Evolutionary conservation across 2,888 invertebrate species (phyloP).

Genomic region (Leptinotarsa juncta): DNA sequence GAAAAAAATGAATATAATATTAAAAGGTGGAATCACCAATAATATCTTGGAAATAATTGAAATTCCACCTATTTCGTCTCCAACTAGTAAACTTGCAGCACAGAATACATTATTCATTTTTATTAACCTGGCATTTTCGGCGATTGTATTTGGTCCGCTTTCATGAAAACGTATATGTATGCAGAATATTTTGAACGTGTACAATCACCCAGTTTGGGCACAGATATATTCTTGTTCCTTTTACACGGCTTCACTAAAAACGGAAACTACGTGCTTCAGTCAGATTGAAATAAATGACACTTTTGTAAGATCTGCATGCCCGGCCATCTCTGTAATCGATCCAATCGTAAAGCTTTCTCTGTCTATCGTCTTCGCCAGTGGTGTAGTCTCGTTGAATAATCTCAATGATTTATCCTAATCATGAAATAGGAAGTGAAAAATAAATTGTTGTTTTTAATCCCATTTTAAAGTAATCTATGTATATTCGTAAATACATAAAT

Average conservation of each 20-base stretch:
- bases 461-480: too few relatives aligned
- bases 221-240: conserved; percentile 28
- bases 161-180: conserved; percentile 27
- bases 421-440: too few relatives aligned
- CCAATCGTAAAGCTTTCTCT: conserved; percentile 57
- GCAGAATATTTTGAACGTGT: conserved; percentile 26
- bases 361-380: conserved; percentile 45
- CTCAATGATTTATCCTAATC: too few relatives aligned
- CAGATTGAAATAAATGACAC: conserved; percentile 58
- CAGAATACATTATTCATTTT: conserved; percentile 10
- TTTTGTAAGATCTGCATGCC: conserved; percentile 59
- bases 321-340: conserved; percentile 59
- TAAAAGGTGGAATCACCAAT: neutral
- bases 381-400: neutral
- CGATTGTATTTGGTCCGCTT: conserved; percentile 20
- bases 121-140: conserved; percentile 20
- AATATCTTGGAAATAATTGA: neutral
- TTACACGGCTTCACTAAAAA: conserved; percentile 56
- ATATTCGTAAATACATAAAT: too few relatives aligned
- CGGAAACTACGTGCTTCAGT: conserved; percentile 57
- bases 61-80: conserved; percentile 1
- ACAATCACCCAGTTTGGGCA: conserved; percentile 36
- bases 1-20: too few relatives aligned
- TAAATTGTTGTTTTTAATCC: too few relatives aligned
- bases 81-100: conserved; percentile 5